Conservation (phyloP, 2,888 invertebrate species). For the Omphaloscelis lunosa region DNA sequence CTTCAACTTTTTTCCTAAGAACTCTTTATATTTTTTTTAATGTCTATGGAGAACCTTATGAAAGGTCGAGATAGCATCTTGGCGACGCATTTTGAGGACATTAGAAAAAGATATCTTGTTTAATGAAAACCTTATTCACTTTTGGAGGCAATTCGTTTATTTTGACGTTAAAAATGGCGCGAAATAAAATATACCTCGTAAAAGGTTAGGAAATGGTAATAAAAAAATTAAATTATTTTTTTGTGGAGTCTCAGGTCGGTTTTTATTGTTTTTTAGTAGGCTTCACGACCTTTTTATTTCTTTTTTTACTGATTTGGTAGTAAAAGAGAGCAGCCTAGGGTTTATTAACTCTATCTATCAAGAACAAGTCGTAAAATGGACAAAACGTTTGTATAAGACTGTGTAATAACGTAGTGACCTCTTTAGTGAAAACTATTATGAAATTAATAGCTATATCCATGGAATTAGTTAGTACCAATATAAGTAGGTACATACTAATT, state of each 20-base stretch:
- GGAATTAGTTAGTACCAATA: neutral
- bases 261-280: conserved; percentile 53
- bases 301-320: conserved; percentile 41
- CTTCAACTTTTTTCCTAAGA: conserved; percentile 79
- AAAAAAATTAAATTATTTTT: conserved; percentile 57
- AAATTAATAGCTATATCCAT: neutral
- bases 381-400: neutral
- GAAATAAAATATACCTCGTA: conserved; percentile 55
- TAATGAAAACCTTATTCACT: conserved; percentile 66
- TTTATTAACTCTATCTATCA: conserved; percentile 32
- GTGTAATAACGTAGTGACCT: neutral
- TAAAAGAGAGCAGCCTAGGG: conserved; percentile 27
- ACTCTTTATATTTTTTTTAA: conserved; percentile 86
- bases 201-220: conserved; percentile 58
- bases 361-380: conserved; percentile 15
- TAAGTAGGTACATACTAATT: neutral
- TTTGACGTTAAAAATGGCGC: conserved; percentile 62
- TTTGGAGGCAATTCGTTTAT: conserved; percentile 65
- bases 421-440: neutral
- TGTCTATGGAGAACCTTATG: conserved; percentile 76
- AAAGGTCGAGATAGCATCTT: conserved; percentile 78
- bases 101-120: conserved; percentile 69
- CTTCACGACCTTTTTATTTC: conserved; percentile 29
- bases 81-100: conserved; percentile 65
- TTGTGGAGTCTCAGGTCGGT: conserved; percentile 33